These are phyloP conservation scores for Drepanosiphum platanoidis DNA, from an alignment of 2,888 invertebrate genomes.

Conservation along the genomic window DNA sequence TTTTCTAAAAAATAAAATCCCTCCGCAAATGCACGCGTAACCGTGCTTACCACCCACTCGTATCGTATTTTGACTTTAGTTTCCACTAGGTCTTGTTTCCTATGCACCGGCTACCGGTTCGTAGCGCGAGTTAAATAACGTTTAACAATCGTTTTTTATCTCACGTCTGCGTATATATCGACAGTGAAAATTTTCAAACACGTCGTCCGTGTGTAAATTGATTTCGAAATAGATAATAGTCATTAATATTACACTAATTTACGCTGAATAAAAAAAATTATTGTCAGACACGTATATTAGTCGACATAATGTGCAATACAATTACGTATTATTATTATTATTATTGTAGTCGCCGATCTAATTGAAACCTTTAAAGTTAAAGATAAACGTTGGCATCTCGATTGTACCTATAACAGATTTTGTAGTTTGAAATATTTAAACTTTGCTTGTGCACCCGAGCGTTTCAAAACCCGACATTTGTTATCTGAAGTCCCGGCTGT, in stretches of 20 bases:
- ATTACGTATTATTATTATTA: background rate
- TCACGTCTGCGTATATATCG: no score
- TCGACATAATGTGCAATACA: background rate
- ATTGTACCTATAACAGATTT: background rate
- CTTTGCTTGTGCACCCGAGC: slow-evolving; percentile 10
- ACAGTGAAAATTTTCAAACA: no score
- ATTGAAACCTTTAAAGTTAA: background rate
- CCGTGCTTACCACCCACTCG: no score
- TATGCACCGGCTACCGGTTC: no score
- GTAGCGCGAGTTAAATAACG: no score
- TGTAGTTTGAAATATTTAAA: slow-evolving; percentile 4
- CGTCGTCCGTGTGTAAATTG: no score
- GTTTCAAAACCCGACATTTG: slow-evolving; percentile 48
- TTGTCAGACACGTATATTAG: background rate
- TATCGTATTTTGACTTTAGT: no score
- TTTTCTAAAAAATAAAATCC: no score
- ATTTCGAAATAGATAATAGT: no score
- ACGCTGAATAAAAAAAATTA: background rate
- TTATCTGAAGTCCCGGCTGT: slow-evolving; percentile 48
- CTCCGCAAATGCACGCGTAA: no score
- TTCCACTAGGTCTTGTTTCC: no score
- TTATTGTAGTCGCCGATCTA: background rate
- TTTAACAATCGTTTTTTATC: no score
- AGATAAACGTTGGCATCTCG: background rate
- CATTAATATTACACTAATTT: background rate